These are phyloP conservation scores for Synergus gifuensis DNA, from an alignment of 2,888 invertebrate species.

Conservation along the genomic window DNA sequence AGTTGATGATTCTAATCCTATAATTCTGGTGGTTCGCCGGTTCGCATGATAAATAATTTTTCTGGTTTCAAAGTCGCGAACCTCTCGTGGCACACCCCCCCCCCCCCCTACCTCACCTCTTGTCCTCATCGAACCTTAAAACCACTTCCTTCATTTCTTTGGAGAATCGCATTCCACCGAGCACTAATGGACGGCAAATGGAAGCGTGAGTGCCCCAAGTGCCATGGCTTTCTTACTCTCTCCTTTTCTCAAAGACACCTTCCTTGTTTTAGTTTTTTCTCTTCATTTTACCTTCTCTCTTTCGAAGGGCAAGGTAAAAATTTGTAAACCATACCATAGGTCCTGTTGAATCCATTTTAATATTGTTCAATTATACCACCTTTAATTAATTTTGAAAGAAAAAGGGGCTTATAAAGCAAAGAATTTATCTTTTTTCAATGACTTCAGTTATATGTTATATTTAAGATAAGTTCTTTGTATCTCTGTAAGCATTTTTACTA, in stretches of 20 bases:
- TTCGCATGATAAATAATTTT: not conserved
- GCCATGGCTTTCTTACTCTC: conserved; percentile 43
- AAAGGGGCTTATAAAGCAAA: too few relatives aligned
- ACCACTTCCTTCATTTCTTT: conserved; percentile 42
- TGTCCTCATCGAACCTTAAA: conserved; percentile 26
- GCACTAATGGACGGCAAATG: conserved; percentile 46
- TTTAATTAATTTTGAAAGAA: too few relatives aligned
- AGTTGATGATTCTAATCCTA: not conserved
- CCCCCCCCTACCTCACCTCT: not conserved
- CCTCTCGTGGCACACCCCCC: conserved; percentile 38
- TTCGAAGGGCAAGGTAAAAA: not conserved
- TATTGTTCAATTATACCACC: too few relatives aligned
- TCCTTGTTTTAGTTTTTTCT: not conserved
- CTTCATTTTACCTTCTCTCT: not conserved
- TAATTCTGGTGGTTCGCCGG: not conserved
- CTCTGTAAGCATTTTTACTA: not conserved
- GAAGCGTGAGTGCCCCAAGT: conserved; percentile 45
- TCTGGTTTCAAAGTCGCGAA: not conserved
- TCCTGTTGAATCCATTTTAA: too few relatives aligned
- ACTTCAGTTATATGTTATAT: too few relatives aligned
- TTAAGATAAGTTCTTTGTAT: not conserved
- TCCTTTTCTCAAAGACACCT: conserved; percentile 8
- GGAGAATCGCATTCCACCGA: conserved; percentile 44
- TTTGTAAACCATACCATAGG: not conserved
- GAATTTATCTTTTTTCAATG: too few relatives aligned